Evolutionary conservation across 2,113 vertebrate species (phyloP).

Genomic region (Budorcas taxicolor): DNA sequence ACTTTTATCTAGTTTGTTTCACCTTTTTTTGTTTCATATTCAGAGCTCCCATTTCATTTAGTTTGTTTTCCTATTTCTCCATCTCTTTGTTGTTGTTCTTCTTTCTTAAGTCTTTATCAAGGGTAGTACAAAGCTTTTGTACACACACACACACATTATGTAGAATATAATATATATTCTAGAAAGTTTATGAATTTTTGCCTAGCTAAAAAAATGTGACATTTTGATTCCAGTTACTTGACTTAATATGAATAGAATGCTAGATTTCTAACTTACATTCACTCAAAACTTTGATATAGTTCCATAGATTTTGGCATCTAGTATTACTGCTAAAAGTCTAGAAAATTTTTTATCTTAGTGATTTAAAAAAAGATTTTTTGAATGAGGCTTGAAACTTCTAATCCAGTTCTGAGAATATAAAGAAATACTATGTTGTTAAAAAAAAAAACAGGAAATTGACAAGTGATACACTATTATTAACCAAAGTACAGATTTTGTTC

Average conservation of each 20-base stretch:
- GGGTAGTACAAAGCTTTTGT: accelerated
- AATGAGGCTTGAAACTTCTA: background rate
- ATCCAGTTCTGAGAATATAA: background rate
- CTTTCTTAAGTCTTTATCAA: background rate
- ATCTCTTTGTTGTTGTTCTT: background rate
- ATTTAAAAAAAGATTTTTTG: background rate
- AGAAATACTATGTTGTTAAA: background rate
- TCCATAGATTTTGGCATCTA: background rate
- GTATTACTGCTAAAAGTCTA: background rate
- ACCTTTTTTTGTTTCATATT: background rate
- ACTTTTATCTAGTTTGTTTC: background rate
- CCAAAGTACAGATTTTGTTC: background rate
- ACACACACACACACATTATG: background rate
- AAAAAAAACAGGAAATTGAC: background rate
- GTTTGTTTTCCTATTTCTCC: background rate
- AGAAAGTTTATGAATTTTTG: background rate
- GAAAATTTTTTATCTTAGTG: background rate
- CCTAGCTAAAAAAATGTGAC: background rate
- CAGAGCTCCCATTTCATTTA: background rate
- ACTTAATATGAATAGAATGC: background rate
- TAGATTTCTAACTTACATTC: background rate
- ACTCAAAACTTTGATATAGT: background rate
- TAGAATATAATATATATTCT: background rate
- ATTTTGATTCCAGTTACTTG: background rate
- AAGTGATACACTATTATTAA: background rate